Base-by-base conservation (phyloP, 2,797 vertebrate genomes). In the Denticeps clupeoides region DNA sequence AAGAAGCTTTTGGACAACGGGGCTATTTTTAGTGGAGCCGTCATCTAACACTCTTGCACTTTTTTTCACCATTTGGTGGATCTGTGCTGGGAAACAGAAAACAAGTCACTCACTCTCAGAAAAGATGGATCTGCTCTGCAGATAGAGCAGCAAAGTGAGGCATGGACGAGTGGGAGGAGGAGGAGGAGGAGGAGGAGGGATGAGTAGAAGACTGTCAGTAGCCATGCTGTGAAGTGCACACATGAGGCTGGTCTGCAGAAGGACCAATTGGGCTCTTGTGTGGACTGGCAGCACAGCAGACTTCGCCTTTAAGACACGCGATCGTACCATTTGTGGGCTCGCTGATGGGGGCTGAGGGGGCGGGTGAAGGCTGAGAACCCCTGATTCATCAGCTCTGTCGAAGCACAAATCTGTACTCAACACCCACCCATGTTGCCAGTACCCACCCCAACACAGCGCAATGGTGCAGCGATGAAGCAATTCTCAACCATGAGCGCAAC, bases 231-330 rank as follows among this genome's bases (percentile, higher is more conserved):
- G 10, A 23, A 12, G 10, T 13, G 19, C 22, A 9, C 28, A 32
- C 13, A 10, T 31, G 44, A 4, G 10, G 16, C 13, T 2, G 26
- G 29, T 47, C 32, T 23, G 8, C 29, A 32, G 27, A 13, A 22
- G 31, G 18, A 32, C 8, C 35, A 23, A 47, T 23, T 12, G 35
- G 28, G 8, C 45, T 23, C 10, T 10, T 15, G 19, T 35, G 32
- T 11, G 19, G 11, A 3, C 8, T 7, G 18, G 13, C 9, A 21
- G 35, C 10, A 29, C 44, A 7, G 10, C 31, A 44, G 35, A 13
- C 75, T 81, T 57, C 72, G 46, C 69, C 81, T 84, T 84, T 85
- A 83, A 82, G 74, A 71, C 60, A 27, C 52, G 41, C 78, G 82
- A 67, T 47, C 4, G 50, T 77, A 81, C 78, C 80, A 82, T 65